Evolutionary conservation across 1,140 invertebrate species (phyloP).

Genomic region (Aphelenchoides fujianensis): DNA sequence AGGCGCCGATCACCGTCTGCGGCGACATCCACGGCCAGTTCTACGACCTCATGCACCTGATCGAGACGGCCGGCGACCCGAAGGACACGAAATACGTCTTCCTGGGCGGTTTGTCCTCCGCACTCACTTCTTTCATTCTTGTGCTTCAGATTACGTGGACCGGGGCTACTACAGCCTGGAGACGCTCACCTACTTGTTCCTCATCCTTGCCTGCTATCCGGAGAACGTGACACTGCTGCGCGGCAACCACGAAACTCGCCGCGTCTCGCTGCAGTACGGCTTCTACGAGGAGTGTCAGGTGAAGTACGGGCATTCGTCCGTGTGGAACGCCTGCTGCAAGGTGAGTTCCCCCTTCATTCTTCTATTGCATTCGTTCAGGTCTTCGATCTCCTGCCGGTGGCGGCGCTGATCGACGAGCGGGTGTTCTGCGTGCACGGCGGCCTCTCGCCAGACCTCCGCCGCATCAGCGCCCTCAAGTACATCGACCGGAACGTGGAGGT

Average conservation of each 20-base stretch:
- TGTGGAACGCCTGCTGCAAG: constrained; percentile 60
- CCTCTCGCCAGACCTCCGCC: constrained; percentile 54
- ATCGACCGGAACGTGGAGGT: constrained; percentile 55
- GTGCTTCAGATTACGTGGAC: constrained; percentile 82
- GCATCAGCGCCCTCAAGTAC: constrained; percentile 47
- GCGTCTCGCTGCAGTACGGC: constrained; percentile 77
- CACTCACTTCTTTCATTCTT: constrained; percentile 22
- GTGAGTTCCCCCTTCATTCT: constrained; percentile 29
- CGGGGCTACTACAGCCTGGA: constrained; percentile 98
- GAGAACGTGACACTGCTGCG: constrained; percentile 94
- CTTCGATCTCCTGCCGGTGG: constrained; percentile 58
- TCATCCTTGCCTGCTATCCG: constrained; percentile 95
- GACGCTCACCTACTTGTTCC: constrained; percentile 91
- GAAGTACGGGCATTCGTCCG: constrained; percentile 59
- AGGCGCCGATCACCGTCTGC: constrained; percentile 56
- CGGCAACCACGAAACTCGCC: constrained; percentile 92
- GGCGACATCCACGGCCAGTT: constrained; percentile 65
- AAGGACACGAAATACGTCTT: constrained; percentile 50
- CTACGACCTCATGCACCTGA: constrained; percentile 98
- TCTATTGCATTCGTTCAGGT: constrained; percentile 41
- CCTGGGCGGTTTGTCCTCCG: constrained; percentile 41
- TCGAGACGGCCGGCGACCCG: constrained; percentile 91
- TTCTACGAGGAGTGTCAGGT: constrained; percentile 63
- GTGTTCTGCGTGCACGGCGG: constrained; percentile 41
- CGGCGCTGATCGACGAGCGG: constrained; percentile 57